A percentile compares a stretch with the other conserved stretches of the same genome.
These are phyloP conservation scores for Eupithecia subfuscata DNA, from an alignment of 2,888 invertebrate genomes.

Conservation along the genomic window DNA sequence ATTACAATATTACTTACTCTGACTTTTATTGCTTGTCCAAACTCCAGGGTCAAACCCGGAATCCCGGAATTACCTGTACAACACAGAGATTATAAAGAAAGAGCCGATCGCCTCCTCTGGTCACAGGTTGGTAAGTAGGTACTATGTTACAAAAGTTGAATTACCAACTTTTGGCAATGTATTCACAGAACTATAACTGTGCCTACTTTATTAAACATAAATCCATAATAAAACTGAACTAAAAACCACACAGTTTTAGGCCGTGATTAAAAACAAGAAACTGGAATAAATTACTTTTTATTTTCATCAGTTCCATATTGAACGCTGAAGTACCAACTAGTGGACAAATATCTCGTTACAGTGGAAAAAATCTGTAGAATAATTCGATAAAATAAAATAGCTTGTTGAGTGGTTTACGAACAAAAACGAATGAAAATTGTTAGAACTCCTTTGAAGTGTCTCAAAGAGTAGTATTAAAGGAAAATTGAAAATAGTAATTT, in stretches of 20 bases:
- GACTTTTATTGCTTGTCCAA: too few species aligned
- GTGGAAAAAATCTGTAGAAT: not conserved
- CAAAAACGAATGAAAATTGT: not conserved
- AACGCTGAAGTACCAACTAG: conserved; percentile 4
- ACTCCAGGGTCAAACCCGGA: too few species aligned
- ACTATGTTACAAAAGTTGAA: not conserved
- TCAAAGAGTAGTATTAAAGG: not conserved
- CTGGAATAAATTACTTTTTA: conserved; percentile 1
- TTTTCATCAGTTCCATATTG: not conserved
- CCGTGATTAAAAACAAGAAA: not conserved
- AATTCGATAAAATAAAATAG: not conserved
- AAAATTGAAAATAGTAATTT: not conserved
- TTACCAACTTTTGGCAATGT: not conserved
- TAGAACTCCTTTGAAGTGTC: not conserved
- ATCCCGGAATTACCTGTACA: too few species aligned
- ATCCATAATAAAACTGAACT: not conserved
- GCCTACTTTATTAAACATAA: not conserved
- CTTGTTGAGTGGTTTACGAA: not conserved
- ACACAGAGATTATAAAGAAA: too few species aligned
- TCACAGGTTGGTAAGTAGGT: too few species aligned
- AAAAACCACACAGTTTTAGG: not conserved
- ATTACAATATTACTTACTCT: too few species aligned
- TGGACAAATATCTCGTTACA: not conserved
- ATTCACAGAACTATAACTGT: not conserved
- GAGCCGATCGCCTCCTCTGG: too few species aligned